Evolutionary conservation across 2,113 vertebrate species (phyloP), one percentile per base, ranked within the genome.

Genomic region (Himantopus leucocephalus): DNA sequence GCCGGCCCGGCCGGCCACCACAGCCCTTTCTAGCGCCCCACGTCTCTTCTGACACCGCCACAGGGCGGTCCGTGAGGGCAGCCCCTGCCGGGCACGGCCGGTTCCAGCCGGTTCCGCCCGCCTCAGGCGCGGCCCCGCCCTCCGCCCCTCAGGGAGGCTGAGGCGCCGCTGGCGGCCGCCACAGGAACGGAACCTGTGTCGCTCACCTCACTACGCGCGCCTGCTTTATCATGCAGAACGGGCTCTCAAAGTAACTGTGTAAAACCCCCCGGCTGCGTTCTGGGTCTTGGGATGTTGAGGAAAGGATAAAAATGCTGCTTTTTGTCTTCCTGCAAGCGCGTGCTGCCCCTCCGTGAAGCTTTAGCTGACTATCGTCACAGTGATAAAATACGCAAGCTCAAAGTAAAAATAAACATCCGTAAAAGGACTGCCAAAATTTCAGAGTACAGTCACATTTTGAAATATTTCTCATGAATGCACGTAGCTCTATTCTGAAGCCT

Each of bases 151-250:
- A 4, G 48, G 52, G 45, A 53, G 77, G 12, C 52, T 12, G 67
- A 19, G 3, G 72, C 8, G 3, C 72, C 35, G 9, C 21, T 9
- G 6, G 37, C 58, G 5, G 16, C 39, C 30, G 4, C 29, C 58
- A 13, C n/a, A 4, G 7, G 7, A 14, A 2, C 3, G 1, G 4
- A 2, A 19, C 15, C 12, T 5, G 3, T 2, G 13, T 13, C 3
- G 27, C 13, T 41, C 1, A 7, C 14, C 48, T n/a, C 53, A 19
- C 71, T 15, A 5, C 2, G 12, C 26, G 23, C 29, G 8, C 4
- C 26, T 8, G 4, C 22, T 45, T 4, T 7, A 14, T 12, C 8
- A 30, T 2, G 16, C 20, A 34, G 17, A 39, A 12, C 0, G 8
- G 10, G 32, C 52, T 39, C 43, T 41, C 59, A 43, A 8, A 55